Base-by-base conservation (phyloP, 2,113 vertebrate genomes). In the Petrocephalus zakoni region DNA sequence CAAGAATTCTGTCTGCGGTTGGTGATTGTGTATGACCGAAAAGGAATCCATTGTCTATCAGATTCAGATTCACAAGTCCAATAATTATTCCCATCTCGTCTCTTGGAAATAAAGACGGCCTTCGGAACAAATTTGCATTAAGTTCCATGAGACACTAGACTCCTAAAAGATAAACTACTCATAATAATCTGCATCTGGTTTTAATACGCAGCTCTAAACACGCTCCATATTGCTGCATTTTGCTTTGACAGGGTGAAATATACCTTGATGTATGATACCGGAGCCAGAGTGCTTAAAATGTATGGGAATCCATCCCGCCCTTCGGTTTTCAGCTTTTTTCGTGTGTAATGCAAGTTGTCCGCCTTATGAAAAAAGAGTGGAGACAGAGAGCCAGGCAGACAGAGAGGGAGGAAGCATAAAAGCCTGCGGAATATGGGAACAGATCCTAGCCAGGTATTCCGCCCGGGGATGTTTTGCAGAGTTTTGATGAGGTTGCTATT, bases 11-110 rank as follows among this genome's bases (percentile, higher is more conserved):
- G 90, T 91, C 91, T 90, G 61, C 91, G 91, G 92, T 93, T 95
- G 93, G 93, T 93, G 95, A 95, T 94, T 90, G 91, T 92, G 93
- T 91, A 89, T 92, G 93, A 93, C 93, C 94, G 91, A 88, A 91
- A 85, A 49, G 88, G 88, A 91, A 91, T 90, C 93, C 91, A 90
- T 90, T 94, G 92, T 91, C 89, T 91, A 93, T 94, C 94, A 92
- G 91, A 85, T 51, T 93, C 93, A 90, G 92, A 92, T 93, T 94
- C 92, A 92, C 87, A 89, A 93, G 92, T 95, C 93, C 92, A 37
- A 91, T 88, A 90, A 83, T 83, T 49, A 82, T 51, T 55, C 52
- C 49, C 84, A 86, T 42, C 47, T 53, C 21, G 46, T 81, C 3
- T 91, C 61, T 34, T 85, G 49, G 49, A 85, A 55, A 53, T n/a